Base-by-base conservation (phyloP, 53 echinoderm and acorn worm genomes). In the Holothuria scabra region DNA sequence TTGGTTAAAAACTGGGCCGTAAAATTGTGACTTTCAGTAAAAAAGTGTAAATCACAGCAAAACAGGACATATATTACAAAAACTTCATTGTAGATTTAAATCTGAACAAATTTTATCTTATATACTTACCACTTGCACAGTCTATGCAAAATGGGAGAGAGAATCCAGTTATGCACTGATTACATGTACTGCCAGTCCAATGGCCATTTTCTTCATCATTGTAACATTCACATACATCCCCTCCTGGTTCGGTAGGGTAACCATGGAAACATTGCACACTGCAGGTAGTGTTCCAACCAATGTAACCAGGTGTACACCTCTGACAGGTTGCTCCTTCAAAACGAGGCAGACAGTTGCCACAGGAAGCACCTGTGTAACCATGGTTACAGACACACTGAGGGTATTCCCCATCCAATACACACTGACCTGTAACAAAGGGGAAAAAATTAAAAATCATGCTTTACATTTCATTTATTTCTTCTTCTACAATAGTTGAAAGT, bases 211-310 rank as follows among this genome's bases (percentile, higher is more conserved):
- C 90, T 58, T 86, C 84, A 33, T 95, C 91, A 18, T 56, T 87
- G 84, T 95, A 93, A 46, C 95, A 95, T 63, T 89, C 68, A 52
- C 95, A 95, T 35, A 84, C 84, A 59, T 89, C 87, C 44, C 95
- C 95, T 2, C 95, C 95, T n/a, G 80, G 80, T 38, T 88, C 86
- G 1, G 92, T 85, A n/a, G 95, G 90, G 56, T 84, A 90, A 28
- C 95, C 95, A 44, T 90, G 84, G 23, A 86, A 86, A 72, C 95
- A 95, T 24, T 85, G 67, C 25, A 90, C 64, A n/a, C 86, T 90
- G 67, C 92, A 95, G 82, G 83, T 92, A 59, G 88, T 86, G 84
- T 95, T 87, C 88, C 90, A 95, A 46, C 95, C 95, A n/a, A 95
- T 95, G 85, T 95, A 95, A 12, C 86, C 86, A 20, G 88, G 76